Evolutionary conservation across 2,888 invertebrate species (phyloP).

Genomic region (Anthophora plumipes): DNA sequence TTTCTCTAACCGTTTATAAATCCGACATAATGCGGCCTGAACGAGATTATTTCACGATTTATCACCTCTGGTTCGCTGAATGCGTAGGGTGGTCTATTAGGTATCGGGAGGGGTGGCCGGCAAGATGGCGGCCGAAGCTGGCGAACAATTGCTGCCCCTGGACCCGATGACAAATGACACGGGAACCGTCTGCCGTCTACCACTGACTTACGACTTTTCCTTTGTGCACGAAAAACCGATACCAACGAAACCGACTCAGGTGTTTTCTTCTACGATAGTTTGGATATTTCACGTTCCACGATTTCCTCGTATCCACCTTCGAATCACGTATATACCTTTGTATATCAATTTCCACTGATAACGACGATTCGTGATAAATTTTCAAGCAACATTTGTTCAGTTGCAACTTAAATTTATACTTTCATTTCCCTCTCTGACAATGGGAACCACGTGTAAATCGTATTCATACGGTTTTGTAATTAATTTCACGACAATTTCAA

Average conservation of each 20-base stretch:
- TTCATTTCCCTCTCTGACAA: not conserved
- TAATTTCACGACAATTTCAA: not conserved
- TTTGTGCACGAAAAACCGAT: constrained; percentile 67
- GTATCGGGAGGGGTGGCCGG: constrained; percentile 69
- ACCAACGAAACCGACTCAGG: constrained; percentile 69
- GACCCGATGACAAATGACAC: constrained; percentile 82
- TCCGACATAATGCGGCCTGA: constrained; percentile 79
- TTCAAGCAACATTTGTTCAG: not conserved
- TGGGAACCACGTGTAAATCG: not conserved
- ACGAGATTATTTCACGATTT: constrained; percentile 82
- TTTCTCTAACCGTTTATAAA: constrained; percentile 72
- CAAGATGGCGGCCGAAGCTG: constrained; percentile 76
- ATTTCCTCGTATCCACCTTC: not conserved
- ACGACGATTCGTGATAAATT: constrained; percentile 2
- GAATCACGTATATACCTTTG: constrained; percentile 4
- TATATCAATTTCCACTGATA: not conserved
- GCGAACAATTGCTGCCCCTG: constrained; percentile 79
- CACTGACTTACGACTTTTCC: constrained; percentile 74
- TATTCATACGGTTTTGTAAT: not conserved
- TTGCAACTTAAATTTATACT: not conserved
- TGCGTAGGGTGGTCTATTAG: constrained; percentile 77
- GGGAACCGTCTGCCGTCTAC: constrained; percentile 70
- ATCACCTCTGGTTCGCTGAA: constrained; percentile 75
- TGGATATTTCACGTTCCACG: constrained; percentile 63
- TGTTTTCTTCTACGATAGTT: constrained; percentile 67